These are phyloP conservation scores for Paramisgurnus dabryanus DNA, from an alignment of 2,113 vertebrate species.

Conservation along the genomic window DNA sequence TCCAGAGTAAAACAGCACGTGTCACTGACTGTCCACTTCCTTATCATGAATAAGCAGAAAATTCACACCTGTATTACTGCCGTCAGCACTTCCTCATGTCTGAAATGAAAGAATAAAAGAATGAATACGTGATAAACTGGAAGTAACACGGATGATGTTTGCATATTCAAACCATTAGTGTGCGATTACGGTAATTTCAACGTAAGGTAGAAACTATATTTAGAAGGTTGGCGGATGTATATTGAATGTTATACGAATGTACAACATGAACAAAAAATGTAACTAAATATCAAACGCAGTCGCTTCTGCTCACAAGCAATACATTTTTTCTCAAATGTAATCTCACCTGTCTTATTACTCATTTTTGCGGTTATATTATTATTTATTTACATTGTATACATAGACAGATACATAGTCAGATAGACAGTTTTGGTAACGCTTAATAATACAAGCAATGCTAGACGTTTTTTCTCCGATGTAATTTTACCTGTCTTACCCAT, in stretches of 20 bases:
- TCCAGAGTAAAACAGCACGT: slow-evolving; percentile 26
- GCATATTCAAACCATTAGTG: not conserved
- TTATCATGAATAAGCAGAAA: slow-evolving; percentile 47
- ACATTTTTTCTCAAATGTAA: no score
- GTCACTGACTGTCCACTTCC: slow-evolving; percentile 43
- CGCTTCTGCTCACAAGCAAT: no score
- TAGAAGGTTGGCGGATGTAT: not conserved
- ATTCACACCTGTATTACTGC: slow-evolving; percentile 4
- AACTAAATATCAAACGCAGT: no score
- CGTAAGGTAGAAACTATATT: not conserved
- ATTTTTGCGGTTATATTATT: no score
- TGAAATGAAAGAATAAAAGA: not conserved
- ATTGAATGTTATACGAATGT: not conserved
- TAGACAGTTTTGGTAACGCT: no score
- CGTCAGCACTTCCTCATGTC: slow-evolving; percentile 16
- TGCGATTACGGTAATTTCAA: not conserved
- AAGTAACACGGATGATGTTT: not conserved
- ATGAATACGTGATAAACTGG: not conserved
- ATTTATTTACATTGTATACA: no score
- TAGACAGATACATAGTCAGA: no score
- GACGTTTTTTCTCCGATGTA: no score
- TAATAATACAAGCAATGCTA: no score
- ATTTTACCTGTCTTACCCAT: no score
- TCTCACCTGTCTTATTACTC: no score
- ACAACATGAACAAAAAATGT: no score